These are phyloP conservation scores for Diorhabda sublineata DNA, from an alignment of 1,140 invertebrate species.

Conservation along the genomic window DNA sequence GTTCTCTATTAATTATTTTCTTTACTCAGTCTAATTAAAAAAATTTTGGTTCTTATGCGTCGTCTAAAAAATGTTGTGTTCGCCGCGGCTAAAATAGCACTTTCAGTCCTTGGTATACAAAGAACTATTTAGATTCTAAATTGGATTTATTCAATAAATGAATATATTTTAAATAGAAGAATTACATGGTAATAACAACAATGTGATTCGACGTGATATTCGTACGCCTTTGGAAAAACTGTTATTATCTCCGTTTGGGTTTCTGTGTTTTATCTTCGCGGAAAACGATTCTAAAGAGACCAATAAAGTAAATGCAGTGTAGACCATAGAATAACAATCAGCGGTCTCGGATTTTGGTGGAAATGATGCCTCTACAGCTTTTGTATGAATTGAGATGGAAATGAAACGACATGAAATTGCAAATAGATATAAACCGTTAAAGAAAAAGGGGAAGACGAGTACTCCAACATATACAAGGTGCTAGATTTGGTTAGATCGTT, in stretches of 20 bases:
- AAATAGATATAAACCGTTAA: not conserved
- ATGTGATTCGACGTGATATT: too few relatives aligned
- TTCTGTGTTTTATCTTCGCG: slow-evolving; percentile 26
- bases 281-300: slow-evolving; percentile 31
- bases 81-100: too few relatives aligned
- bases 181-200: too few relatives aligned
- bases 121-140: too few relatives aligned
- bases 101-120: too few relatives aligned
- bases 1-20: too few relatives aligned
- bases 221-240: not conserved
- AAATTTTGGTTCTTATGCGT: too few relatives aligned
- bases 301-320: slow-evolving; percentile 34
- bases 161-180: too few relatives aligned
- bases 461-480: not conserved
- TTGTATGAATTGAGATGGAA: slow-evolving; percentile 20
- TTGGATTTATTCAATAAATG: too few relatives aligned
- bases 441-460: not conserved
- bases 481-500: too few relatives aligned
- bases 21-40: too few relatives aligned
- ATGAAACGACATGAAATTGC: slow-evolving; percentile 14
- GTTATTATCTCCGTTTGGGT: slow-evolving; percentile 4
- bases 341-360: slow-evolving; percentile 21
- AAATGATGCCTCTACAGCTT: slow-evolving; percentile 15
- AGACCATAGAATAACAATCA: slow-evolving; percentile 33
- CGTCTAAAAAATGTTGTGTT: too few relatives aligned